phyloP scores from a whole-genome alignment of 2,113 vertebrate species.

The Melanocharis versteri region DNA sequence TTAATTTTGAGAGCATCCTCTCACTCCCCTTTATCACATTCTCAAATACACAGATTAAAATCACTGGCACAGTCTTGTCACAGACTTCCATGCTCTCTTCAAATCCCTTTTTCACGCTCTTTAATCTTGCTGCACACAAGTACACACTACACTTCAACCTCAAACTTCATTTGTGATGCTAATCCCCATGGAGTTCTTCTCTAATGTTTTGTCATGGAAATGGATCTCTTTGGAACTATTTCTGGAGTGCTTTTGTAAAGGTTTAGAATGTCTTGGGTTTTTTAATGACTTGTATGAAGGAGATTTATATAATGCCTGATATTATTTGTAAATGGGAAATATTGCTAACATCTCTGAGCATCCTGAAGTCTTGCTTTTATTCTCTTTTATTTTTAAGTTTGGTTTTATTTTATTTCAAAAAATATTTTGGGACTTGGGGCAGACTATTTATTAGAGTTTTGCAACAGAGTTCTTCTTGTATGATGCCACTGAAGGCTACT shows the following conservation, averaged over 20 bases:
- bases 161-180: conserved; percentile 66
- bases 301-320: conserved; percentile 79
- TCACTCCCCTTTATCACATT: background rate
- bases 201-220: conserved; percentile 68
- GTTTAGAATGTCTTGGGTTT: conserved; percentile 70
- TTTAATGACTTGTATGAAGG: conserved; percentile 78
- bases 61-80: background rate
- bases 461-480: conserved; percentile 86
- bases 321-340: conserved; percentile 80
- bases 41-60: conserved; percentile 7
- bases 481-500: conserved; percentile 81
- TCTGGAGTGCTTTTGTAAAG: conserved; percentile 73
- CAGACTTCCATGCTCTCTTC: conserved; percentile 13
- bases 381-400: conserved; percentile 68
- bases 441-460: conserved; percentile 88
- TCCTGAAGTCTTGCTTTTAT: conserved; percentile 76
- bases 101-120: conserved; percentile 29
- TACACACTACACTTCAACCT: conserved; percentile 58
- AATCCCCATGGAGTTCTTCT: conserved; percentile 61
- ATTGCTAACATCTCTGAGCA: conserved; percentile 73
- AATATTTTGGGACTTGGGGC: conserved; percentile 78
- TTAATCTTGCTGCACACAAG: conserved; percentile 38
- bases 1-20: background rate
- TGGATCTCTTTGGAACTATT: conserved; percentile 67
- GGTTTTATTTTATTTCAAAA: conserved; percentile 71